Base-by-base conservation (phyloP, 2,888 invertebrate species). In the Callimorpha dominula region DNA sequence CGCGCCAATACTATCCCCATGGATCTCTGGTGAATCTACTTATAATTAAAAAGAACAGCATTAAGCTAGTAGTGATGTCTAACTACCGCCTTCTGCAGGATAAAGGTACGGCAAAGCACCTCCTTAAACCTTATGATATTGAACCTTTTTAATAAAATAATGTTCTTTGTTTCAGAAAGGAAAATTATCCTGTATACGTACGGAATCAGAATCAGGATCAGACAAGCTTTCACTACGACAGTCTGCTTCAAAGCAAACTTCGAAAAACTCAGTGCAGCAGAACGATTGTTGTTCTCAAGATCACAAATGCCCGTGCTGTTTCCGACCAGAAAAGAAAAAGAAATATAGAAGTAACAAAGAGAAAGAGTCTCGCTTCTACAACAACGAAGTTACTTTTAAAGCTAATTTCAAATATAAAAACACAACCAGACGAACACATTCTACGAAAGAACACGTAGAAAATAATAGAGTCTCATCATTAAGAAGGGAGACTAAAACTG, bases 401-500 rank as follows among this genome's bases (percentile, higher is more conserved):
- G 89, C 94, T 0, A 95, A 94, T 77, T 92, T 87, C 78, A 94
- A 94, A 74, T 94, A 96, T 75, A 94, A 94, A 68, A 92, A 90
- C 65, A 93, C 95, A 0, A 91, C 88, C 0, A 87, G 95, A 62
- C 90, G 96, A 54, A 96, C 95, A 0, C 96, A 96, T 86, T 96
- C 96, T 0, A 91, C 96, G 7, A 96, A 96, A 76, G 94, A 97
- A 52, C 95, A 96, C 17, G 78, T 80, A 0, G 96, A 96, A 46
- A 96, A 96, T 83, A 96, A 96, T 83, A 93, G 97, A 79, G 97
- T 97, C 1, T 97, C 97, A 0, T 97, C 97, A 11, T 92, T 97
- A 73, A 96, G 98, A 70, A 95, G 98, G 68, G 98, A 98, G 88
- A 98, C 98, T 6, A 98, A 98, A 93, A 98, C 98, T 0, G 98